Percentiles rank a stretch among this genome's conserved stretches.
Evolutionary conservation across 2,797 vertebrate genomes (phyloP).

Genomic region (Typhlichthys eigenmanni): DNA sequence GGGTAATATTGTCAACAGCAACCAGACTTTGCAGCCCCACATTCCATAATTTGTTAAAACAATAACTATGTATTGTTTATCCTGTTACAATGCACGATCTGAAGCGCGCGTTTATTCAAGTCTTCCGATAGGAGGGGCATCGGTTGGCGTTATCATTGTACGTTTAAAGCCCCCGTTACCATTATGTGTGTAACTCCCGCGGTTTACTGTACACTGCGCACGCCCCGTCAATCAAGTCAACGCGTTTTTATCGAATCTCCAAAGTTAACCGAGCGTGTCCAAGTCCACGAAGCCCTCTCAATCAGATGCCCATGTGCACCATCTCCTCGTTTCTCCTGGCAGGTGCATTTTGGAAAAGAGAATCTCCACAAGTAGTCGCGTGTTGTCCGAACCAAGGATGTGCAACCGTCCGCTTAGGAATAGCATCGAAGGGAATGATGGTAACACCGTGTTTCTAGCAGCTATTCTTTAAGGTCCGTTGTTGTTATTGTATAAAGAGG

Average conservation of each 20-base stretch:
- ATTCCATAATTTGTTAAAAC: constrained; percentile 58
- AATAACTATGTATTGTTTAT: neutral
- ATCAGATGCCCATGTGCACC: constrained; percentile 49
- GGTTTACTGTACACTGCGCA: constrained; percentile 11
- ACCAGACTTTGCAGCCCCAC: constrained; percentile 40
- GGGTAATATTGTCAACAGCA: constrained; percentile 24
- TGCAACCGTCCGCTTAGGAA: constrained; percentile 18
- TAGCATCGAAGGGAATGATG: constrained; percentile 29
- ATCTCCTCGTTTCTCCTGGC: constrained; percentile 36
- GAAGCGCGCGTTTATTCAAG: constrained; percentile 64
- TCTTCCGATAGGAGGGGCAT: constrained; percentile 67
- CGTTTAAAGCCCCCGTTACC: constrained; percentile 34
- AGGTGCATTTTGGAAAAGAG: constrained; percentile 49
- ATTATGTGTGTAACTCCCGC: constrained; percentile 9
- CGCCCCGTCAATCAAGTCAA: constrained; percentile 24
- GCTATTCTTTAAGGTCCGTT: constrained; percentile 34
- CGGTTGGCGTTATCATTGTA: constrained; percentile 63
- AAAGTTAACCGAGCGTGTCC: constrained; percentile 19
- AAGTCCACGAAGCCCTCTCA: constrained; percentile 16
- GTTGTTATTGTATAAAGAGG: constrained; percentile 60
- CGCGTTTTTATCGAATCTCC: neutral
- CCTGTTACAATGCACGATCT: neutral
- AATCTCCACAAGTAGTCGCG: constrained; percentile 38
- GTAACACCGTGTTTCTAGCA: constrained; percentile 10
- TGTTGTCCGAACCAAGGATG: constrained; percentile 31